Evolutionary conservation across 2,888 invertebrate genomes (phyloP).

Genomic region (Eumacrocentrus americanus): DNA sequence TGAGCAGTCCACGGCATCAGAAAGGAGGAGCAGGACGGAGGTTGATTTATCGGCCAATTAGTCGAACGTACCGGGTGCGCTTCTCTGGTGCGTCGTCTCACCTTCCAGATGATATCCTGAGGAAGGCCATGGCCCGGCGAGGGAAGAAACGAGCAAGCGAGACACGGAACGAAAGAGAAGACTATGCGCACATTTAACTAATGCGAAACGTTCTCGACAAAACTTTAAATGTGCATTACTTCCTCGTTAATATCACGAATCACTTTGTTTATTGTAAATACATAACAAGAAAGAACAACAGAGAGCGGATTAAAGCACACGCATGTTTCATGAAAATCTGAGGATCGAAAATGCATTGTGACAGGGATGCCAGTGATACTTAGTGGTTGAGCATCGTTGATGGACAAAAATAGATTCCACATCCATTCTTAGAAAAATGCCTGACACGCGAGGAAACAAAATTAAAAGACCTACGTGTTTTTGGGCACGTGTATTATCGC

Average conservation of each 20-base stretch:
- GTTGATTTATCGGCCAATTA: conserved; percentile 62
- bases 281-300: too few species aligned
- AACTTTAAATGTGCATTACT: conserved; percentile 2
- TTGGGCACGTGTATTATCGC: too few species aligned
- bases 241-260: conserved; percentile 5
- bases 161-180: conserved; percentile 3
- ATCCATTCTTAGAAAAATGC: conserved; percentile 52
- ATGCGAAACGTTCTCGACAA: not conserved
- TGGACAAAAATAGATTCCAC: conserved; percentile 39
- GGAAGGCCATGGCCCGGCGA: conserved; percentile 25
- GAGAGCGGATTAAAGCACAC: too few species aligned
- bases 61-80: conserved; percentile 58
- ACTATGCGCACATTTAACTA: conserved; percentile 6
- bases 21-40: conserved; percentile 50
- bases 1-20: conserved; percentile 23
- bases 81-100: conserved; percentile 55
- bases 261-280: too few species aligned
- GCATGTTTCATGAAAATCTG: too few species aligned
- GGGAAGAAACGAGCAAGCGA: conserved; percentile 18
- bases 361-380: conserved; percentile 35
- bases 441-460: conserved; percentile 43
- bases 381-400: conserved; percentile 38
- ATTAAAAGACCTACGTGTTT: too few species aligned
- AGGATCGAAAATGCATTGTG: too few species aligned
- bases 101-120: conserved; percentile 56